Conservation (phyloP, 2,113 vertebrate species). For the Trichomycterus rosablanca region DNA sequence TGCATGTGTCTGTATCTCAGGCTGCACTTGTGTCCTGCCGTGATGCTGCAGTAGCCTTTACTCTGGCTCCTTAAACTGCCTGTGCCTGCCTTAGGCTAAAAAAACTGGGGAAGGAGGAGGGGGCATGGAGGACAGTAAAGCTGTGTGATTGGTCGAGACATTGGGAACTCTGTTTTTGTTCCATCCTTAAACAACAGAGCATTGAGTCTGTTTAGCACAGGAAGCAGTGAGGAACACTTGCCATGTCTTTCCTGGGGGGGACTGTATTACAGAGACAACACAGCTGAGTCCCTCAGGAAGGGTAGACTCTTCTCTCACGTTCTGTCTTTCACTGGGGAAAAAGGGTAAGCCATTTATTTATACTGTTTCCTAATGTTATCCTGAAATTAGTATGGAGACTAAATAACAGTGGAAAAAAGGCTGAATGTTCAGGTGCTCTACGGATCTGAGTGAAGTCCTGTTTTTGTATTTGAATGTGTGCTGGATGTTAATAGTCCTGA, state of each 20-base stretch:
- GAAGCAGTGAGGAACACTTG: constrained; percentile 54
- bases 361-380: constrained; percentile 12
- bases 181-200: constrained; percentile 62
- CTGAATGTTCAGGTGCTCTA: constrained; percentile 1
- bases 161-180: constrained; percentile 55
- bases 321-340: constrained; percentile 37
- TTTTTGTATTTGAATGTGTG: no score
- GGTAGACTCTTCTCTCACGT: constrained; percentile 37
- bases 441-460: not conserved
- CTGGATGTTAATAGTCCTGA: constrained; percentile 14
- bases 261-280: constrained; percentile 42
- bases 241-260: constrained; percentile 49
- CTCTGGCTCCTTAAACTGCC: constrained; percentile 31
- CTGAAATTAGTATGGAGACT: not conserved
- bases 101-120: constrained; percentile 50
- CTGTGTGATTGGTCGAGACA: constrained; percentile 55
- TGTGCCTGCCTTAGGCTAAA: constrained; percentile 45
- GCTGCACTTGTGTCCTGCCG: constrained; percentile 1
- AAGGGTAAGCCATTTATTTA: constrained; percentile 60
- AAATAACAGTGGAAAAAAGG: constrained; percentile 2
- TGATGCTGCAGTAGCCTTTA: constrained; percentile 33
- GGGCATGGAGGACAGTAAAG: constrained; percentile 32
- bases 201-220: constrained; percentile 55
- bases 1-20: not conserved
- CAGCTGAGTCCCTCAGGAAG: constrained; percentile 23